Percentiles rank a stretch among this genome's conserved stretches.
phyloP scores from a whole-genome alignment of 2,113 vertebrate genomes.

The Henicopernis longicauda region DNA sequence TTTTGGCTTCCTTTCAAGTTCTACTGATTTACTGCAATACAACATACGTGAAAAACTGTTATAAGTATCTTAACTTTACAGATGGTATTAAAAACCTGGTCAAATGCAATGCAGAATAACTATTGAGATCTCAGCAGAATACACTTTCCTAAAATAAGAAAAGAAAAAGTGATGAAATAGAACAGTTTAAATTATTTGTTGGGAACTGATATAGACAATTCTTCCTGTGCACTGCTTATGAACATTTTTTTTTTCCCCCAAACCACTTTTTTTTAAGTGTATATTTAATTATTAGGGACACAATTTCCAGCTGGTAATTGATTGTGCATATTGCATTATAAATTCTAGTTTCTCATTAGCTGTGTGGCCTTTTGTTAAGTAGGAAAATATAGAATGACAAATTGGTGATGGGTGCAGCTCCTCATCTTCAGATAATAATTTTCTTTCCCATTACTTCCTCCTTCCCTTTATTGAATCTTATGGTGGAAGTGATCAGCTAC shows the following conservation, averaged over 20 bases:
- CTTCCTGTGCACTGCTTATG: not conserved
- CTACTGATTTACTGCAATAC: constrained; percentile 19
- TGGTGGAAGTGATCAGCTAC: not conserved
- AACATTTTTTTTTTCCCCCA: not conserved
- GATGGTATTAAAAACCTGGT: not conserved
- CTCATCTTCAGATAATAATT: not conserved
- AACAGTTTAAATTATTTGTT: not conserved
- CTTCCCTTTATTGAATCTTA: not conserved
- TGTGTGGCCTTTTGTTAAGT: not conserved
- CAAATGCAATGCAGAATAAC: constrained; percentile 4
- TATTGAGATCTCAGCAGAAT: not conserved
- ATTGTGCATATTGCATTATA: not conserved
- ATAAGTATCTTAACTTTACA: not conserved
- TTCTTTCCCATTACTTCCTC: not conserved
- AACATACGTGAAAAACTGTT: constrained; percentile 27
- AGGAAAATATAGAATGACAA: not conserved
- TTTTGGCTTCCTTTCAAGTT: not conserved
- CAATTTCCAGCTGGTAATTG: not conserved
- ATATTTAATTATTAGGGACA: not conserved
- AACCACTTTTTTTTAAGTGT: not conserved
- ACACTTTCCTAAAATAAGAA: not conserved
- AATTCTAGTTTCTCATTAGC: not conserved
- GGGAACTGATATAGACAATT: not conserved
- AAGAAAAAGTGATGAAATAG: not conserved
- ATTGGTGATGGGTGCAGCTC: not conserved